Percentiles rank a stretch among this genome's conserved stretches.
Conservation (phyloP, 64 coral and sea anemone genomes). For the Anthopleura sola region DNA sequence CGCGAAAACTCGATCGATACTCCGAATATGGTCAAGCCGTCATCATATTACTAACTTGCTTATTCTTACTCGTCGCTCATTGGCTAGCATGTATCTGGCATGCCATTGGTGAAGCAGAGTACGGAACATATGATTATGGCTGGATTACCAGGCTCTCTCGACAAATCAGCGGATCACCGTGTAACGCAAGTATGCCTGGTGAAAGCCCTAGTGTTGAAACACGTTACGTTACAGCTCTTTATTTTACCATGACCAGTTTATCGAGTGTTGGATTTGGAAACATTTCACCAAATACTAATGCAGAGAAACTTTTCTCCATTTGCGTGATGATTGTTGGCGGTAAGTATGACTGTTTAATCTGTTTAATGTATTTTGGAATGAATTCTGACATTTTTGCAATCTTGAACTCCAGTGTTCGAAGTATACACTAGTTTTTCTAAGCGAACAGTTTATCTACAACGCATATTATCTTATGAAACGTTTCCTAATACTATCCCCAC, state of each 20-base stretch:
- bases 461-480: no score
- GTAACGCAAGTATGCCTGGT: constrained; percentile 30
- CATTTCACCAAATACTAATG: constrained; percentile 75
- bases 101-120: constrained; percentile 66
- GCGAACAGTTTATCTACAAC: no score
- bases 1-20: constrained; percentile 86
- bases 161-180: constrained; percentile 11
- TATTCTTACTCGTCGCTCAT: constrained; percentile 80
- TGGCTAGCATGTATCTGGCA: constrained; percentile 99
- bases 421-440: no score
- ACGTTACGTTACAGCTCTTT: constrained; percentile 83
- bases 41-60: constrained; percentile 61
- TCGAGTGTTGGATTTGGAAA: constrained; percentile 96
- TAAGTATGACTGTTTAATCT: constrained; percentile 17
- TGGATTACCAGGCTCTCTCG: constrained; percentile 69
- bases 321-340: constrained; percentile 86
- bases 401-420: no score
- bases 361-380: no score
- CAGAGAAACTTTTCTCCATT: constrained; percentile 83
- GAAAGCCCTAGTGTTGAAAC: constrained; percentile 42
- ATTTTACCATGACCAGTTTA: constrained; percentile 90
- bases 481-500: no score
- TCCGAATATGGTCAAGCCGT: constrained; percentile 90
- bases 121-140: constrained; percentile 24
- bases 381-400: no score